phyloP scores from a whole-genome alignment of 2,797 vertebrate species.

The Takifugu rubripes region DNA sequence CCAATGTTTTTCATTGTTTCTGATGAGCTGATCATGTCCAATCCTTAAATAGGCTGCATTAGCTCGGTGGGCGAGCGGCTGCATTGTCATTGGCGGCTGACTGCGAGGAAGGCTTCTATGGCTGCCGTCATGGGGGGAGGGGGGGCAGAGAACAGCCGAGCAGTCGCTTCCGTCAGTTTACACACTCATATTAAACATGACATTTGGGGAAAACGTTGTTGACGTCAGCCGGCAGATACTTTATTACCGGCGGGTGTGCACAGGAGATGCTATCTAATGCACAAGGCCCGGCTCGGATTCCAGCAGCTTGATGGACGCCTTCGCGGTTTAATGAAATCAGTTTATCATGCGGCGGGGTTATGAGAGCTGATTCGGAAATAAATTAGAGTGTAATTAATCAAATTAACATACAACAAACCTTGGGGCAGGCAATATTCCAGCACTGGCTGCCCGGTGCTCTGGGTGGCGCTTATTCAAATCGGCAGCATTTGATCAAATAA shows the following conservation, averaged over 20 bases:
- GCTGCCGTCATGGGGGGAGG: not conserved
- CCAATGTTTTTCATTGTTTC: constrained; percentile 15
- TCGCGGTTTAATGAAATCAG: constrained; percentile 6
- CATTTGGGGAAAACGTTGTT: constrained; percentile 8
- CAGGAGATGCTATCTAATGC: too few species aligned
- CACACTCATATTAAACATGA: not conserved
- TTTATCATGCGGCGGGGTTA: not conserved
- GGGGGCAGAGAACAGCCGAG: not conserved
- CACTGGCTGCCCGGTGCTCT: not conserved
- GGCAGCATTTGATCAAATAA: not conserved
- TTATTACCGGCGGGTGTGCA: too few species aligned
- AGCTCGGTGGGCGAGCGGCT: constrained; percentile 1
- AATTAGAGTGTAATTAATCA: constrained; percentile 3
- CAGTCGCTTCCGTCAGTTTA: not conserved
- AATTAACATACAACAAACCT: not conserved
- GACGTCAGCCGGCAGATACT: not conserved
- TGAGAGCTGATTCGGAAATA: not conserved
- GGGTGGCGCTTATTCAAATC: not conserved
- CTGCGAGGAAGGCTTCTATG: not conserved
- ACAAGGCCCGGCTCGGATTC: not conserved
- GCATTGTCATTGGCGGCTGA: not conserved
- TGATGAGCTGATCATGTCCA: constrained; percentile 16
- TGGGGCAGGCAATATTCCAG: not conserved
- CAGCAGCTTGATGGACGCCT: not conserved
- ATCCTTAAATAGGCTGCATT: constrained; percentile 8